Base-by-base conservation (phyloP, 1,140 invertebrate genomes). In the Muscidifurax raptorellus region DNA sequence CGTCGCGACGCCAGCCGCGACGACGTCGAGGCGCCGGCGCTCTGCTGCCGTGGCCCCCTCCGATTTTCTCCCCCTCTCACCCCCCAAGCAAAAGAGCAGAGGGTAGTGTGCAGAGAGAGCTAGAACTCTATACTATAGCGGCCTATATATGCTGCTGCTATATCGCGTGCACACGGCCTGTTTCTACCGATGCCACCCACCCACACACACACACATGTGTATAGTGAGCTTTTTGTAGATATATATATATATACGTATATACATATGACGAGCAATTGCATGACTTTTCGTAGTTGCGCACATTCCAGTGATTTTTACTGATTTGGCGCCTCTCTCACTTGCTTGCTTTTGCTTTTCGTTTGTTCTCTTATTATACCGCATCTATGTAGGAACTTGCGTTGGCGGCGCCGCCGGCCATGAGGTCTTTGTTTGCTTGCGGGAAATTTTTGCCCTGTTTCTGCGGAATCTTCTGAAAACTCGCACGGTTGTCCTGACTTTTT, bases 1-100 rank as follows among this genome's bases (percentile, higher is more conserved):
- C 71, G 76, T 67, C 66, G 40, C 40, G 75, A 76, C 67, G 52
- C 81, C 77, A 52, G 78, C 81, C 80, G 80, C 80, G 72, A 74
- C 36, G 80, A 69, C 74, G 64, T 78, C 66, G 79, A 47, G 86
- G 83, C 86, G 86, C 80, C 82, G 86, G 80, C 79, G 78, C 85
- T 64, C 80, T 81, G 32, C 28, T 40, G 32, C 74, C 72, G 52
- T 15, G 1, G 5, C 59, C 44, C 47, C 59, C 83, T 40, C 75
- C 9, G 40, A 75, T 71, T 25, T 52, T 25, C 69, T 52, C 18
- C 36, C n/a, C 44, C 66, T 71, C 82, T 66, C 84, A 12, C 80
- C 74, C 80, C 75, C 79, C 83, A 36, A 64, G 69, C 12, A 47
- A 47, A 47, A 47, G 44, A 18, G 12, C 13, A 47, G 44, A 18